Base-by-base conservation (phyloP, 2,888 invertebrate species). In the Eueremaeus valkanovi region DNA sequence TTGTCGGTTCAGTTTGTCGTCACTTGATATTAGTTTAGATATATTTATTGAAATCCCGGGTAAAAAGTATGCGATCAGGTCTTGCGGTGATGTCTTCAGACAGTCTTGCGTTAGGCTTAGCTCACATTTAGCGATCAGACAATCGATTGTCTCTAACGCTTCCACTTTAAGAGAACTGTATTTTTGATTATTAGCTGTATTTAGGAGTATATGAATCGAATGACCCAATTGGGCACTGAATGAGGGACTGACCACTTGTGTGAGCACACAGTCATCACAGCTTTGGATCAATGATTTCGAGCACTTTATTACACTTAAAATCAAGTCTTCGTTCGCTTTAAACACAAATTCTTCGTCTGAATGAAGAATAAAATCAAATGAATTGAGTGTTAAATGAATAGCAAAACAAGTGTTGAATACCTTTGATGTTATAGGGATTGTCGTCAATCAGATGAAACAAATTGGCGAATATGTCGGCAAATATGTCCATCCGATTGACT, bases 11-110 rank as follows among this genome's bases (percentile, higher is more conserved):
- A 76, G 42, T 49, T 76, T 76, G 21, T 73, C 73, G 49, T 76
- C 76, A 36, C 73, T 61, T 36, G 58, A 18, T 1, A 76, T 31
- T 24, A 76, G 29, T 63, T 68, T 61, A 18, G 73, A 40, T 18
- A 66, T n/a, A 61, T 40, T 51, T 18, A 61, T 72, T 13, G 76
- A 76, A 21, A 76, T 73, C 21, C 76, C 76, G 18, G 76, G 76
- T 21, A 76, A 66, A 63, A 75, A 75, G 45, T 45, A 70, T 36
- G 74, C 74, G 24, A 74, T 24, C 24, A 74, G n/a, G 24, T 74
- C 74, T 18, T 24, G 29, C 1, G 45, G 42, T 21, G 21, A 42
- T 16, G n/a, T 40, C 16, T 61, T 40, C 6, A 40, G 40, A 61
- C 29, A 29, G 1, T 66, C 66, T 13, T 66, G 8, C 5, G 2